Conservation (phyloP, 2,888 invertebrate genomes). For the Dendrolimus houi region DNA sequence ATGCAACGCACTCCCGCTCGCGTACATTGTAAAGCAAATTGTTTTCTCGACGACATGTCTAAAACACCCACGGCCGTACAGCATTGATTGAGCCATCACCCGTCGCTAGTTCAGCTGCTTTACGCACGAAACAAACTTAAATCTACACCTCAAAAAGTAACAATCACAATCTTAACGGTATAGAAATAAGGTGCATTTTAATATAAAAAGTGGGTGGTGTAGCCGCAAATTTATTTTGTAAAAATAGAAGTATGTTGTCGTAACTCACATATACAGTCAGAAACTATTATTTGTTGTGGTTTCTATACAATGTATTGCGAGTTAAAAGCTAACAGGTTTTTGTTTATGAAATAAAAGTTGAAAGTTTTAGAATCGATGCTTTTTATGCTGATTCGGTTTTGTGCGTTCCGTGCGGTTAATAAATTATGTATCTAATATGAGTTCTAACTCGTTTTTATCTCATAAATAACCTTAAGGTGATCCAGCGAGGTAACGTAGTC, state of each 20-base stretch:
- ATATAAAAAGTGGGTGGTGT: not conserved
- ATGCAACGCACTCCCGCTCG: slow-evolving; percentile 17
- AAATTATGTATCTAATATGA: too few relatives aligned
- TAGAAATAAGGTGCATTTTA: not conserved
- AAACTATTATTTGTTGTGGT: slow-evolving; percentile 70
- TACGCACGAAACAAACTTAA: slow-evolving; percentile 29
- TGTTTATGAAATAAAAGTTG: slow-evolving; percentile 45
- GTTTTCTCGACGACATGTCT: slow-evolving; percentile 60
- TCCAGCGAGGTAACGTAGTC: too few relatives aligned
- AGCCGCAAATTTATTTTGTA: slow-evolving; percentile 16
- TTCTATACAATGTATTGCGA: slow-evolving; percentile 57
- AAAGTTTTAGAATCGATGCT: slow-evolving; percentile 28
- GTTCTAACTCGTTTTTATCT: too few relatives aligned
- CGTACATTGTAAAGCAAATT: slow-evolving; percentile 64
- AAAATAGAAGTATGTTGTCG: slow-evolving; percentile 50
- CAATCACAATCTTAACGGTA: slow-evolving; percentile 7
- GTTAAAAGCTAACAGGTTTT: slow-evolving; percentile 51
- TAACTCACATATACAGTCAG: slow-evolving; percentile 63
- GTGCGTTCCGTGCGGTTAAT: too few relatives aligned
- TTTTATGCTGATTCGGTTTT: slow-evolving; percentile 13
- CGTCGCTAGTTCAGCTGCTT: slow-evolving; percentile 53
- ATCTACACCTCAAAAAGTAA: slow-evolving; percentile 5
- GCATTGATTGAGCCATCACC: slow-evolving; percentile 69
- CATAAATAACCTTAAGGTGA: too few relatives aligned
- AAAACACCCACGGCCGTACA: slow-evolving; percentile 46